Evolutionary conservation across 2,113 vertebrate species (phyloP).

Genomic region (Perca schrenkii): DNA sequence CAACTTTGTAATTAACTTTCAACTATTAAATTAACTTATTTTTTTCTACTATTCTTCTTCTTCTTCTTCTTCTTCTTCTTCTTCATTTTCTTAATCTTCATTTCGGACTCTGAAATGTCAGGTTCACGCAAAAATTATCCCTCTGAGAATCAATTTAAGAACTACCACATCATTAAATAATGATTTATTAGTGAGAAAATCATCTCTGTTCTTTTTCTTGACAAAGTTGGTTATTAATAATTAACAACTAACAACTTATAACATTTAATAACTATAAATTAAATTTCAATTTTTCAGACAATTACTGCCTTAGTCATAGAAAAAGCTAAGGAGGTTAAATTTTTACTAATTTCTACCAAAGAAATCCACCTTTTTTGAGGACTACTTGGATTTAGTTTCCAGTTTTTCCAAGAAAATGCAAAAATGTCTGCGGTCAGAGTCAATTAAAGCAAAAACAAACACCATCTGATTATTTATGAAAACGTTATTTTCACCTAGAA

Average conservation of each 20-base stretch:
- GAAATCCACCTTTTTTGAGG: background rate
- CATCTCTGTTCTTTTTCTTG: background rate
- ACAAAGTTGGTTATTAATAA: background rate
- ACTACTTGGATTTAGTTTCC: background rate
- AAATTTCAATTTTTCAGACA: background rate
- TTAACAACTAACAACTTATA: no score
- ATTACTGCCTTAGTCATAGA: background rate
- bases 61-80: background rate
- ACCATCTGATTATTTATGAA: background rate
- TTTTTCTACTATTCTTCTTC: background rate
- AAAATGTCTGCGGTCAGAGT: background rate
- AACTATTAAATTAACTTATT: background rate
- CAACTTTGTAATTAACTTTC: constrained; percentile 6
- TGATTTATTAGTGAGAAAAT: background rate
- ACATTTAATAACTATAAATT: background rate
- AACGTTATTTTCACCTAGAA: background rate
- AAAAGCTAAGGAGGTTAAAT: background rate
- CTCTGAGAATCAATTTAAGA: background rate
- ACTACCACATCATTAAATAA: background rate
- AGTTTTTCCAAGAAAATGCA: background rate
- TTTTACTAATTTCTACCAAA: background rate
- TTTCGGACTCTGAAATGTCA: constrained; percentile 3
- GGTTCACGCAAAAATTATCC: background rate
- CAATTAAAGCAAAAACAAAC: background rate
- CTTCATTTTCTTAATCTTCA: background rate